Percentiles rank a stretch among this genome's conserved stretches.
Conservation (phyloP, 2,888 invertebrate species). For the Drosophila stalkeri region DNA sequence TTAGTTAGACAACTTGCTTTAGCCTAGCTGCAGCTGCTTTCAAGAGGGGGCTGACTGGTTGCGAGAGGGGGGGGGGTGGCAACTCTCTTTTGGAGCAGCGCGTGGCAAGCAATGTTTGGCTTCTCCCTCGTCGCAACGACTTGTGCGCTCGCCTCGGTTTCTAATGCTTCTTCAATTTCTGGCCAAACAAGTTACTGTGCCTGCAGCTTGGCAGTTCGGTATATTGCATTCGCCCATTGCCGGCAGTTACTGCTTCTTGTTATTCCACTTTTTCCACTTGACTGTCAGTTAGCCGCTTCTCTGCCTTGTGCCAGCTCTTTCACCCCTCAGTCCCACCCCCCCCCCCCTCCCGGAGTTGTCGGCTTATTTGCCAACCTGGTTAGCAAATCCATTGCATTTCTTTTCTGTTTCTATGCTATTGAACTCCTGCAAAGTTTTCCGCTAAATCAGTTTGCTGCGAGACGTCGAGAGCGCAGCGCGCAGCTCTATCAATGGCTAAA, state of each 20-base stretch:
- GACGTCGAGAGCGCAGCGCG: slow-evolving; percentile 46
- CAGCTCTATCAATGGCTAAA: slow-evolving; percentile 5
- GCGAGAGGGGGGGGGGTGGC: background rate
- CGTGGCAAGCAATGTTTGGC: slow-evolving; percentile 76
- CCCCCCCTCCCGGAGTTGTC: slow-evolving; percentile 17
- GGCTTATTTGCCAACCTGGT: slow-evolving; percentile 82
- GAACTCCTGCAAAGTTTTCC: slow-evolving; percentile 82
- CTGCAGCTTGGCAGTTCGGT: background rate
- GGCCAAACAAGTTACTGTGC: slow-evolving; percentile 73
- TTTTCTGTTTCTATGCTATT: slow-evolving; percentile 83
- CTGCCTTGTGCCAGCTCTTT: slow-evolving; percentile 2
- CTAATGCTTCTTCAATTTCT: slow-evolving; percentile 71
- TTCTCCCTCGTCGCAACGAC: slow-evolving; percentile 52
- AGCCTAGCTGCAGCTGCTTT: background rate
- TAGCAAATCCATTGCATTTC: slow-evolving; percentile 82
- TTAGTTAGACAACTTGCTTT: slow-evolving; percentile 14
- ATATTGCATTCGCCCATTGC: slow-evolving; percentile 29
- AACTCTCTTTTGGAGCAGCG: slow-evolving; percentile 34
- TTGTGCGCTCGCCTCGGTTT: slow-evolving; percentile 41
- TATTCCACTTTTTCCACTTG: slow-evolving; percentile 81
- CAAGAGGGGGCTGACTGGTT: fast-evolving
- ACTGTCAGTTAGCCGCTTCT: slow-evolving; percentile 49
- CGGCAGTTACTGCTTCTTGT: slow-evolving; percentile 67
- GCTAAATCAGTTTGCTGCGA: slow-evolving; percentile 82
- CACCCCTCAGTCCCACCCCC: background rate